Percentiles rank a stretch among this genome's conserved stretches.
Conservation (phyloP, 2,797 vertebrate species). For the Fistularia tabacaria region DNA sequence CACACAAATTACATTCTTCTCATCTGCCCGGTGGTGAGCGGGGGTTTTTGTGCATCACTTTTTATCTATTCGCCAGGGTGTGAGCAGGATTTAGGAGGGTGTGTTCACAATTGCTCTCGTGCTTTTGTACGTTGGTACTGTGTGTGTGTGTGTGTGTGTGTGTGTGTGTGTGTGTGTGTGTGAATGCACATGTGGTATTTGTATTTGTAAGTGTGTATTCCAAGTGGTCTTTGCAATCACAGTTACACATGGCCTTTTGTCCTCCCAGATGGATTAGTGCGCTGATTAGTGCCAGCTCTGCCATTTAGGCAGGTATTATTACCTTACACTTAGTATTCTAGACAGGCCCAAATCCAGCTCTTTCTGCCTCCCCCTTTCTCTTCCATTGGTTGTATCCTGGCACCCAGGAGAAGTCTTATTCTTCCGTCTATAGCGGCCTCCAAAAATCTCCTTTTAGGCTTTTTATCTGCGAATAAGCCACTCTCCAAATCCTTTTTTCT, state of each 20-base stretch:
- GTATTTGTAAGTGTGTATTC: constrained; percentile 21
- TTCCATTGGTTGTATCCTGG: constrained; percentile 45
- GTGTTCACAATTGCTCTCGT: constrained; percentile 9
- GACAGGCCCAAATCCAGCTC: constrained; percentile 40
- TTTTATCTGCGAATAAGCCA: constrained; percentile 59
- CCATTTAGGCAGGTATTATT: constrained; percentile 65
- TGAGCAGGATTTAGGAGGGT: constrained; percentile 20
- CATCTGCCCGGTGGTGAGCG: constrained; percentile 2
- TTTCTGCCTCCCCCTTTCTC: constrained; percentile 30
- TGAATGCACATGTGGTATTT: constrained; percentile 11
- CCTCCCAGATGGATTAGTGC: constrained; percentile 51
- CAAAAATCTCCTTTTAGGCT: constrained; percentile 53
- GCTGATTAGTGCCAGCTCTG: constrained; percentile 67
- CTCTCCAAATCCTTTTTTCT: constrained; percentile 52
- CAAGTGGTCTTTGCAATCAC: constrained; percentile 55
- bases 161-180: constrained; percentile 5
- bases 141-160: too few relatives aligned
- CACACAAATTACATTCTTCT: constrained; percentile 59
- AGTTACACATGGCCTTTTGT: constrained; percentile 59
- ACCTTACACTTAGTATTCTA: constrained; percentile 62
- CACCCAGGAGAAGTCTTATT: constrained; percentile 53
- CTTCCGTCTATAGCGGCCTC: constrained; percentile 47
- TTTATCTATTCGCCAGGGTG: constrained; percentile 24
- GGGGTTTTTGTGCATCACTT: constrained; percentile 3
- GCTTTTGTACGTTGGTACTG: not conserved